Conservation (phyloP, 1,140 invertebrate species). For the Trachymyrmex cornetzi region DNA sequence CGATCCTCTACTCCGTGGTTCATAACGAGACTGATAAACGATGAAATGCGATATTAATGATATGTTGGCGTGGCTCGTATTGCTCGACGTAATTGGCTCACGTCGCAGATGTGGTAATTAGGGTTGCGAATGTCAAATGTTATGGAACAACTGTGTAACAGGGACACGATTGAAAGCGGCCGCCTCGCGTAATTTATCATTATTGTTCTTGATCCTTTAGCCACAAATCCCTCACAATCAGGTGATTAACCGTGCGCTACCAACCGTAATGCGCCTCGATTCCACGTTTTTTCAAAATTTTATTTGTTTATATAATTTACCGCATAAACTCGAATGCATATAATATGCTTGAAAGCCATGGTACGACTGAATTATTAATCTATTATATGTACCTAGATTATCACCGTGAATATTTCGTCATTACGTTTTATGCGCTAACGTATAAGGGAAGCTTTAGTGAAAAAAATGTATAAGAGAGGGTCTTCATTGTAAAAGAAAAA, state of each 20-base stretch:
- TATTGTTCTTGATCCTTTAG: not conserved
- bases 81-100: constrained; percentile 62
- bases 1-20: constrained; percentile 25
- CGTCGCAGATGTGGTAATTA: constrained; percentile 64
- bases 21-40: constrained; percentile 2
- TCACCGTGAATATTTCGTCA: not conserved
- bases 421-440: not conserved
- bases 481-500: not conserved
- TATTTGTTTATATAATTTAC: not conserved
- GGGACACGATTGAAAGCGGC: not conserved
- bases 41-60: constrained; percentile 71
- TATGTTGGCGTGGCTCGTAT: constrained; percentile 54
- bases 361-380: constrained; percentile 2
- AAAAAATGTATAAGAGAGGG: too few species aligned
- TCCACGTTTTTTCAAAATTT: not conserved
- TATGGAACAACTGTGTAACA: constrained; percentile 57
- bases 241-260: constrained; percentile 48
- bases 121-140: constrained; percentile 56
- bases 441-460: not conserved
- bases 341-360: not conserved
- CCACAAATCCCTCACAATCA: constrained; percentile 1
- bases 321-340: too few species aligned
- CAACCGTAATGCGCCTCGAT: constrained; percentile 20
- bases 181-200: constrained; percentile 43
- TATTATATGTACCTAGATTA: constrained; percentile 1